Evolutionary conservation across 2,113 vertebrate species (phyloP).

Genomic region (Oenanthe melanoleuca): DNA sequence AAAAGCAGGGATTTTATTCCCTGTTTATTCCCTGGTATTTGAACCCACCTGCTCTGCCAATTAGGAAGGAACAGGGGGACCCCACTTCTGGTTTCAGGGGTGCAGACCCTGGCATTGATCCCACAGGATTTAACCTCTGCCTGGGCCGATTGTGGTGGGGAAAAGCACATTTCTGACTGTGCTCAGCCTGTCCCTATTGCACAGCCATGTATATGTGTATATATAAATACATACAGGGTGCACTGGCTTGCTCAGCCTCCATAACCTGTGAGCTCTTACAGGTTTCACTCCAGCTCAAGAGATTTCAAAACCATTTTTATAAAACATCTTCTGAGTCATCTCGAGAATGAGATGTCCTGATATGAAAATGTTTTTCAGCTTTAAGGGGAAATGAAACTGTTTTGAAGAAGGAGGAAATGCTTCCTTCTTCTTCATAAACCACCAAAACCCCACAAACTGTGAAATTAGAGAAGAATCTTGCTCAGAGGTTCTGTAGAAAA

Average conservation of each 20-base stretch:
- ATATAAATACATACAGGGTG: fast-evolving
- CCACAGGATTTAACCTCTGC: neutral
- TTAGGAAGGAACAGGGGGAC: neutral
- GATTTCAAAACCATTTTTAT: neutral
- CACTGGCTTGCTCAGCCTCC: neutral
- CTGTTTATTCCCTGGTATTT: neutral
- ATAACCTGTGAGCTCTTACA: neutral
- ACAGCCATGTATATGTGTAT: fast-evolving
- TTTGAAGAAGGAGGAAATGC: neutral
- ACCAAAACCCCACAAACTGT: fast-evolving
- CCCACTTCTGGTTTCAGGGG: fast-evolving
- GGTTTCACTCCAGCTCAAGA: neutral
- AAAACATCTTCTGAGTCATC: neutral
- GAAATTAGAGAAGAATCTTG: neutral
- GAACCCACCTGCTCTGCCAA: neutral
- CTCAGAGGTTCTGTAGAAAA: neutral
- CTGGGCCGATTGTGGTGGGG: neutral
- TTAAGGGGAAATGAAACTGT: conserved; percentile 4
- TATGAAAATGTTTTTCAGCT: neutral
- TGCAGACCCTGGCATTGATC: fast-evolving
- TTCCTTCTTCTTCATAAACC: neutral
- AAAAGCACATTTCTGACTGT: neutral
- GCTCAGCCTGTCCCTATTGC: neutral
- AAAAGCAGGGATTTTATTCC: neutral
- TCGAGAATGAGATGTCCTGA: neutral